A percentile compares a stretch with the other conserved stretches of the same genome.
phyloP scores from a whole-genome alignment of 2,888 invertebrate genomes.

The Epirrita christyi region DNA sequence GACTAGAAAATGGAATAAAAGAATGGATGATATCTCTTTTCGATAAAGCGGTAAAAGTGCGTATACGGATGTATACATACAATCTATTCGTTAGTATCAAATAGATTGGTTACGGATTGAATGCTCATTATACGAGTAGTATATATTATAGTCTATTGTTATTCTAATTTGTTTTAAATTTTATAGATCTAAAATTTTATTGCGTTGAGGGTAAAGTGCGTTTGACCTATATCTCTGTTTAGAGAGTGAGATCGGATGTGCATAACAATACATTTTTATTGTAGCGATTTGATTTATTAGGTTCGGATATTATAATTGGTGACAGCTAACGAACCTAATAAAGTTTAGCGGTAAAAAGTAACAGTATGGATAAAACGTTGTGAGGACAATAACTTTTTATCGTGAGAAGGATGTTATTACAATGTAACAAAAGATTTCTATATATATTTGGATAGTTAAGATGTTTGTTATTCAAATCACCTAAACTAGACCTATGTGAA shows the following conservation, averaged over 20 bases:
- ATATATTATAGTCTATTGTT: constrained; percentile 58
- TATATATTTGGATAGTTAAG: neutral
- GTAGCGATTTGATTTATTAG: constrained; percentile 33
- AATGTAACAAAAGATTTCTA: neutral
- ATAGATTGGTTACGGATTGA: too few species aligned
- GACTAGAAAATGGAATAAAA: too few species aligned
- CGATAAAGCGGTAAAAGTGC: too few species aligned
- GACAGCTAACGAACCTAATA: constrained; percentile 19
- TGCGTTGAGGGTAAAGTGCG: constrained; percentile 52
- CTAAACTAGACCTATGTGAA: neutral
- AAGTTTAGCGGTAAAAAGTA: constrained; percentile 26
- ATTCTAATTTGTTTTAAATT: constrained; percentile 61
- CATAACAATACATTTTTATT: constrained; percentile 27
- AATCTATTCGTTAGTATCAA: constrained; percentile 20
- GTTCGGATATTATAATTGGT: constrained; percentile 11
- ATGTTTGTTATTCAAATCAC: constrained; percentile 1
- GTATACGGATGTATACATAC: too few species aligned
- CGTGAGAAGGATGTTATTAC: constrained; percentile 1
- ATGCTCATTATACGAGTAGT: too few species aligned
- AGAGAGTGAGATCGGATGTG: constrained; percentile 30
- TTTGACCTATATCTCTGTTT: constrained; percentile 60
- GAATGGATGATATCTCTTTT: too few species aligned
- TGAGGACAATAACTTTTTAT: constrained; percentile 10
- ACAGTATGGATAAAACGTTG: constrained; percentile 4
- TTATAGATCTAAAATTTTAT: constrained; percentile 57